Evolutionary conservation across 2,888 invertebrate species (phyloP).

Genomic region (Dione juno): DNA sequence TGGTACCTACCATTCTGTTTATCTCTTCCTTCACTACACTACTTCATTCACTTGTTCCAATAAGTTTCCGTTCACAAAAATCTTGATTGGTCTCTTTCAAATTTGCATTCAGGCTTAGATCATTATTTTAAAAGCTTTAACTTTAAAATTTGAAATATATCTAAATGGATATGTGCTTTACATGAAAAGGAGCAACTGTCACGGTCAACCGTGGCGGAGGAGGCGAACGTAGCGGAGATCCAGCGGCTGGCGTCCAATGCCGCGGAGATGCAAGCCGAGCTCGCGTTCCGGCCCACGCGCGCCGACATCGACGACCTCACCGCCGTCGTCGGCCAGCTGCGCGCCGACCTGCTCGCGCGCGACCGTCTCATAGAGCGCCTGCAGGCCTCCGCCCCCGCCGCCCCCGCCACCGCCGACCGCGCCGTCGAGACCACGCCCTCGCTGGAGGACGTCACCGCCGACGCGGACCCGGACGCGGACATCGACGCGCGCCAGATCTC

Average conservation of each 20-base stretch:
- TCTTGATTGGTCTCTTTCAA: too few relatives aligned
- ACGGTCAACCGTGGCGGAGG: conserved; percentile 79
- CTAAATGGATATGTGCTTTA: background rate
- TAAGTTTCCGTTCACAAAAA: too few relatives aligned
- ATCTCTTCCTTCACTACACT: too few relatives aligned
- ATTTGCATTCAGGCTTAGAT: too few relatives aligned
- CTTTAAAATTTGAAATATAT: too few relatives aligned
- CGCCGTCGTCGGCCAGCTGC: conserved; percentile 65
- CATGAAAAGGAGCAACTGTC: conserved; percentile 66
- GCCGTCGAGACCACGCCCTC: conserved; percentile 51
- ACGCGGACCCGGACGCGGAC: background rate
- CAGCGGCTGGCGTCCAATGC: conserved; percentile 77
- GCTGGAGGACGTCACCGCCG: conserved; percentile 53
- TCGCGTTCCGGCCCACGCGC: conserved; percentile 83
- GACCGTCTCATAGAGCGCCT: conserved; percentile 55
- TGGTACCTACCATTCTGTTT: too few relatives aligned
- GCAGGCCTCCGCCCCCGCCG: conserved; percentile 46
- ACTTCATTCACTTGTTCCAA: too few relatives aligned
- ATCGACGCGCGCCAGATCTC: conserved; percentile 70
- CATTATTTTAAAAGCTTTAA: too few relatives aligned
- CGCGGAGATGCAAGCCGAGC: conserved; percentile 83
- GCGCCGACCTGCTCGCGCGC: conserved; percentile 59
- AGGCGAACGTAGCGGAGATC: conserved; percentile 83
- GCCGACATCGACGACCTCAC: conserved; percentile 83
- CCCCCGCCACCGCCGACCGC: conserved; percentile 51